These are phyloP conservation scores for Trialeurodes vaporariorum DNA, from an alignment of 1,140 invertebrate species.

Conservation along the genomic window DNA sequence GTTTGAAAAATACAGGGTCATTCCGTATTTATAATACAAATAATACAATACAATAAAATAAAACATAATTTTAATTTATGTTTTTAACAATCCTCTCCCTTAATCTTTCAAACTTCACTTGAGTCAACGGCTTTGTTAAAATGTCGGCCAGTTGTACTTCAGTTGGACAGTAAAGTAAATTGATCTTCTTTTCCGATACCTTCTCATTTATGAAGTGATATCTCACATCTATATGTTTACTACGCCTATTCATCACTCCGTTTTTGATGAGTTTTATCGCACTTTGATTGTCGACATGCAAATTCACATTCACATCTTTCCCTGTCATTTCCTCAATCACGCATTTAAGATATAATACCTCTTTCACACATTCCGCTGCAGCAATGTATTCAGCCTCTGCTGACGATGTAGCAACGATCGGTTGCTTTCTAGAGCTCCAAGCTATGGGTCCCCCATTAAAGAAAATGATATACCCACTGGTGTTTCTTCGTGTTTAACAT, in stretches of 20 bases:
- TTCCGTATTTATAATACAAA: too few species aligned
- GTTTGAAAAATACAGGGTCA: too few species aligned
- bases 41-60: too few species aligned
- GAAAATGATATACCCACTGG: slow-evolving; percentile 16
- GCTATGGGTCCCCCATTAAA: slow-evolving; percentile 11
- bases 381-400: slow-evolving; percentile 19
- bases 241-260: too few species aligned
- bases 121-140: slow-evolving; percentile 16
- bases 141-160: slow-evolving; percentile 15
- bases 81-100: slow-evolving; percentile 10
- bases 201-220: too few species aligned
- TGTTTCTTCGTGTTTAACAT: slow-evolving; percentile 11
- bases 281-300: too few species aligned
- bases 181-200: too few species aligned
- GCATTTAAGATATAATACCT: slow-evolving; percentile 19
- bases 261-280: too few species aligned
- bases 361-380: slow-evolving; percentile 15
- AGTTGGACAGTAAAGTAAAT: slow-evolving; percentile 13
- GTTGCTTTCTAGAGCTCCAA: slow-evolving; percentile 17
- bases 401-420: slow-evolving; percentile 10
- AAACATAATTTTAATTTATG: slow-evolving; percentile 5
- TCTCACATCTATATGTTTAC: too few species aligned
- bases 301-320: slow-evolving; percentile 14
- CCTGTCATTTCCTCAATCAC: slow-evolving; percentile 5
- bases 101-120: slow-evolving; percentile 11